A percentile compares a stretch with the other conserved stretches of the same genome.
Conservation (phyloP, 2,113 vertebrate genomes). For the Tragelaphus buxtoni region DNA sequence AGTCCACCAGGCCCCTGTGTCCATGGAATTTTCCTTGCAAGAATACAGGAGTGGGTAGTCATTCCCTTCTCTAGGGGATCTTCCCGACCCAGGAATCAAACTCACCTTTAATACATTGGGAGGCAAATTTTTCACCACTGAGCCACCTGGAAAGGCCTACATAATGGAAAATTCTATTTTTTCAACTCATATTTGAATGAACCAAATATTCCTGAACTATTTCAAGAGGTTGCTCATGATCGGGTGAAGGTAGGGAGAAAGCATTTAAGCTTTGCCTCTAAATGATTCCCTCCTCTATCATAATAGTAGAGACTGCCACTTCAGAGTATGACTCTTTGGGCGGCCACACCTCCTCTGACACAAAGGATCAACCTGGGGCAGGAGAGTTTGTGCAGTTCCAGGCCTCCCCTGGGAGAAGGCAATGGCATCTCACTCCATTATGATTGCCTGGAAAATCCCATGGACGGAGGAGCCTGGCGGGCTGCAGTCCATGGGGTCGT, state of each 20-base stretch:
- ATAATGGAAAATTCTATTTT: not conserved
- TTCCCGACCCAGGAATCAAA: not conserved
- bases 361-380: not conserved
- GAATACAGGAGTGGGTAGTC: not conserved
- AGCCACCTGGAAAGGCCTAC: not conserved
- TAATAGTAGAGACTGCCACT: not conserved
- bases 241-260: not conserved
- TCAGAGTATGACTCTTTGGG: not conserved
- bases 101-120: not conserved
- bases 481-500: too few relatives aligned
- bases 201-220: not conserved
- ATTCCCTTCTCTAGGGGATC: not conserved
- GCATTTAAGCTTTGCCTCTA: not conserved
- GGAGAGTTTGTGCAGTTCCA: accelerated
- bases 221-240: not conserved
- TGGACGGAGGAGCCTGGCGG: too few relatives aligned
- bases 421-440: too few relatives aligned
- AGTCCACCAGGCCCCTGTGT: not conserved
- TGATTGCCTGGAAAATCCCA: too few relatives aligned
- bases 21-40: not conserved
- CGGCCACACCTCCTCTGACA: not conserved
- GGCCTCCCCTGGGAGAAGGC: not conserved
- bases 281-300: accelerated
- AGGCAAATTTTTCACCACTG: not conserved
- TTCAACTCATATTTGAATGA: not conserved